Evolutionary conservation across 2,888 invertebrate genomes (phyloP).

Genomic region (Meteorus cinctellus): DNA sequence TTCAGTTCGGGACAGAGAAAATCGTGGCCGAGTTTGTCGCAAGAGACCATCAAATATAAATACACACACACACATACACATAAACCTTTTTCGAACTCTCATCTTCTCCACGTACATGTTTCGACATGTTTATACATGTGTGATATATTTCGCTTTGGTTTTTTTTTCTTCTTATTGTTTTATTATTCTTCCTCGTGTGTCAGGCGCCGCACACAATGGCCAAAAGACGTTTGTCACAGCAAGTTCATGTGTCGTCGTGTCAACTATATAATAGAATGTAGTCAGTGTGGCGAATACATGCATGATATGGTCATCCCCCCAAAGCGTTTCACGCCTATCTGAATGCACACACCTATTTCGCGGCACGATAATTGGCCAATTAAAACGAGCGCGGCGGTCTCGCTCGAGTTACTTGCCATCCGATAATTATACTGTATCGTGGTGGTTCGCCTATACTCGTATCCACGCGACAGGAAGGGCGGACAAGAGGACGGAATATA

Average conservation of each 20-base stretch:
- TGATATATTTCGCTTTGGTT: slow-evolving; percentile 8
- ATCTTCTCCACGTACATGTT: not conserved
- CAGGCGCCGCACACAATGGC: slow-evolving; percentile 21
- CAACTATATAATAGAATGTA: not conserved
- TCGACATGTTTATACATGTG: not conserved
- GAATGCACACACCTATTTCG: slow-evolving; percentile 68
- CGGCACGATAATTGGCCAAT: slow-evolving; percentile 73
- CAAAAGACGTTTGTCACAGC: slow-evolving; percentile 49
- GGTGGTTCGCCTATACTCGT: slow-evolving; percentile 64
- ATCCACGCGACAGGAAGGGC: slow-evolving; percentile 61
- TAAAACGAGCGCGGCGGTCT: slow-evolving; percentile 65
- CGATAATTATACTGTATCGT: slow-evolving; percentile 69
- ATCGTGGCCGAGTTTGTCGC: slow-evolving; percentile 27
- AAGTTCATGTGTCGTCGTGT: not conserved
- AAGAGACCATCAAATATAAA: slow-evolving; percentile 13
- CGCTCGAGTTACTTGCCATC: slow-evolving; percentile 69
- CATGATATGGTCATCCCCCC: slow-evolving; percentile 66
- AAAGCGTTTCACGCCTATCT: slow-evolving; percentile 71
- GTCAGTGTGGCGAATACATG: slow-evolving; percentile 55
- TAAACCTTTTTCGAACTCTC: not conserved
- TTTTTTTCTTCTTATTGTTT: slow-evolving; percentile 9
- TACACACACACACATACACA: slow-evolving; percentile 9
- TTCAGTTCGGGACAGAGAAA: slow-evolving; percentile 35
- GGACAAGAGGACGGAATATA: slow-evolving; percentile 11
- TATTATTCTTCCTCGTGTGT: slow-evolving; percentile 28